Evolutionary conservation across 2,113 vertebrate species (phyloP).

Genomic region (Fulmarus glacialis): DNA sequence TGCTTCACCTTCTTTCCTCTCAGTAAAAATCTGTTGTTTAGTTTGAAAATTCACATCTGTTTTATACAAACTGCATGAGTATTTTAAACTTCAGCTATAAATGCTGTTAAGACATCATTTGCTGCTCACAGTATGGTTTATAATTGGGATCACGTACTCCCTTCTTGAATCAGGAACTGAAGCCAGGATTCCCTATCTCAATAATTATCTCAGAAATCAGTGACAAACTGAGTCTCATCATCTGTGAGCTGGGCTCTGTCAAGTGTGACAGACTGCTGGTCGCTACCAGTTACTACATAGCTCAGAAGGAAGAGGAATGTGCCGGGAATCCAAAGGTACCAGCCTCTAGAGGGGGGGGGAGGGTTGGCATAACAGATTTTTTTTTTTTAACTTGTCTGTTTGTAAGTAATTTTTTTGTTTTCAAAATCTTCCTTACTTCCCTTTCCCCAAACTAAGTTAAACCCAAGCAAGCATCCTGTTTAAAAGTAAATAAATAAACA

Average conservation of each 20-base stretch:
- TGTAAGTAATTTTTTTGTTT: conserved; percentile 44
- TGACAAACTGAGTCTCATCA: not conserved
- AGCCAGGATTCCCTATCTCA: not conserved
- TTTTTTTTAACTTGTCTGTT: not conserved
- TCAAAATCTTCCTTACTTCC: conserved; percentile 27
- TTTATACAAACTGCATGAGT: conserved; percentile 28
- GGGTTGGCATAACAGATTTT: not conserved
- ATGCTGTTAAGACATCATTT: conserved; percentile 7
- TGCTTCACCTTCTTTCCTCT: not conserved
- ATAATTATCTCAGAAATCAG: not conserved
- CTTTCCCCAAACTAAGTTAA: conserved; percentile 52
- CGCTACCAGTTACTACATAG: not conserved
- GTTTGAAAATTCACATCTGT: conserved; percentile 64
- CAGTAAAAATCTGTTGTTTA: conserved; percentile 1
- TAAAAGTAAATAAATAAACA: conserved; percentile 72
- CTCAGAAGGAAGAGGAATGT: not conserved
- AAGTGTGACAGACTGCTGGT: not conserved
- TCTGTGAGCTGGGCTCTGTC: not conserved
- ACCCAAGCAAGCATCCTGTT: conserved; percentile 66
- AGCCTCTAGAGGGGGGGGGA: not conserved
- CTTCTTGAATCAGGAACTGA: not conserved
- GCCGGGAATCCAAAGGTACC: not conserved
- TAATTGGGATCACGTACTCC: conserved; percentile 46
- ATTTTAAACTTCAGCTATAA: conserved; percentile 32
- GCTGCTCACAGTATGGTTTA: conserved; percentile 37